These are phyloP conservation scores for Oreochromis spilurus DNA, from an alignment of 2,113 vertebrate genomes.

Conservation along the genomic window DNA sequence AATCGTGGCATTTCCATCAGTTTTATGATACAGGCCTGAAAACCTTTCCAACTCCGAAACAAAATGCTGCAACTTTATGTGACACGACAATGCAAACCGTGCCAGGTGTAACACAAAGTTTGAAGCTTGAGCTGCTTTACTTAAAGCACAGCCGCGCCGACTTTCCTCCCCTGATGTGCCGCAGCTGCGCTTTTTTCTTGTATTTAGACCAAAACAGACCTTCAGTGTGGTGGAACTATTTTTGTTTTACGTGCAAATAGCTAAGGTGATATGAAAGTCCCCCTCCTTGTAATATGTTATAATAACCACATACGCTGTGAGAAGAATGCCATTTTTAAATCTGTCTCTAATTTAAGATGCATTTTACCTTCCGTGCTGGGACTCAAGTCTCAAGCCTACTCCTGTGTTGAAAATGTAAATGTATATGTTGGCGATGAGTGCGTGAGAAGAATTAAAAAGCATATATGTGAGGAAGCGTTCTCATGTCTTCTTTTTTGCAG, in stretches of 20 bases:
- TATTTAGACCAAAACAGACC: background rate
- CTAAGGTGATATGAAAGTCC: background rate
- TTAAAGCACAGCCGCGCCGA: background rate
- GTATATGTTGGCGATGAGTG: conserved; percentile 21
- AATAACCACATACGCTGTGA: background rate
- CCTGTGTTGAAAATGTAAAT: conserved; percentile 27
- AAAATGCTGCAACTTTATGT: conserved; percentile 11
- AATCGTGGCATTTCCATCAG: background rate
- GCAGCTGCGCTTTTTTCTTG: background rate
- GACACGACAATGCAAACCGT: background rate
- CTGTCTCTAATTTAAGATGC: background rate
- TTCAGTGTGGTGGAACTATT: background rate
- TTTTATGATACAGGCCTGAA: background rate
- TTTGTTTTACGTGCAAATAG: background rate
- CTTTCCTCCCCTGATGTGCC: background rate
- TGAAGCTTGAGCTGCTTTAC: background rate
- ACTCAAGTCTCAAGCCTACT: background rate
- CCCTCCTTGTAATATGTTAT: background rate
- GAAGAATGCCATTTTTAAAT: background rate
- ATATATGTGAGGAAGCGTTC: background rate
- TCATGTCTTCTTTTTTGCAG: background rate
- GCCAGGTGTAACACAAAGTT: background rate
- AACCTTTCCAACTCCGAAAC: background rate
- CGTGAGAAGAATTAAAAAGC: conserved; percentile 26
- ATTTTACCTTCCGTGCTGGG: background rate